Evolutionary conservation across 2,888 invertebrate species (phyloP), one percentile per base, ranked within the genome.

Genomic region (Oligia fasciuncula): DNA sequence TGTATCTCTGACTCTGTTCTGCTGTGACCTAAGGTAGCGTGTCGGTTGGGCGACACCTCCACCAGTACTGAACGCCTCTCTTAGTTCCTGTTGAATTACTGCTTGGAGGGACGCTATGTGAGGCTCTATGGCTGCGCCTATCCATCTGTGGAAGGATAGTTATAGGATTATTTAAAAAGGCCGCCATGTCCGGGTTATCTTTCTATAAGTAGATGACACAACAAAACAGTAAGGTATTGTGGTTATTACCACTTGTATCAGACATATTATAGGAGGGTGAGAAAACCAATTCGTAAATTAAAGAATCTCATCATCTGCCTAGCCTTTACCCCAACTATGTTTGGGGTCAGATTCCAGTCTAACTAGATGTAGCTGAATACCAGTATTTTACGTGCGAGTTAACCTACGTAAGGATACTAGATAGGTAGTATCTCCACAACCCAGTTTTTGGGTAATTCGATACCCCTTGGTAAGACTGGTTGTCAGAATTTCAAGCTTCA

Each of bases 21-120:
- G 99, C 91, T 99, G 98, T 4, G 99, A 99, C 76, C 98, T 97
- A 74, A 99, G 95, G 91, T 98, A 98, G 19, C 99, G 96, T 0
- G 97, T 97, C 46, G 98, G 98, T n/a, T 96, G 94, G 0, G 98
- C 98, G 74, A 97, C 97, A 8, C 94, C 91, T 3, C 87, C 84
- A 91, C 98, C 98, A 71, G 77, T 46, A 57, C 98, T 97, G 96
- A 99, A 99, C 91, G 99, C 98, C 60, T 98, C 97, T 90, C 99
- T 98, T 68, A 99, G 94, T 94, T 99, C 99, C 79, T 98, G 98
- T 57, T 99, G 97, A 91, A 99, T 98, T 0, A 99, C 98, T 2
- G 99, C 98, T 92, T 99, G 99, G 35, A 99, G 97, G 60, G 98
- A 97, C 40, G 98, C 97, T 84, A 99, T 97, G 93, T 99, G 99